Base-by-base conservation (phyloP, 1,140 invertebrate genomes). In the Drosophila micromelanica region DNA sequence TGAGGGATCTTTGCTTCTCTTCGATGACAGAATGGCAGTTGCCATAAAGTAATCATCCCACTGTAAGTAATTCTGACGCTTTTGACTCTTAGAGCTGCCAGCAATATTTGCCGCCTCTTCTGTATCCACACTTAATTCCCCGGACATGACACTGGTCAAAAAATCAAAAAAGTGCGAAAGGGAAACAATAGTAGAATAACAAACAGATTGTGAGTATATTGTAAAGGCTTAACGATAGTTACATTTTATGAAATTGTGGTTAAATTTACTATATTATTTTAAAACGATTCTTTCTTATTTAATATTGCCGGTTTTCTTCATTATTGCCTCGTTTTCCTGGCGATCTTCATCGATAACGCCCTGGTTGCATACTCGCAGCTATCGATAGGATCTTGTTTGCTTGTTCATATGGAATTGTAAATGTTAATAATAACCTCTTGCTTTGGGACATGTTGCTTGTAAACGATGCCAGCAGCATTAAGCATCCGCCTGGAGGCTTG, bases 11-110 rank as follows among this genome's bases (percentile, higher is more conserved):
- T 99, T 99, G 82, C 97, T 98, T 65, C 98, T 94, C 93, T 97
- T 95, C 2, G 98, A 96, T 5, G 90, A 87, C 86, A 98, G 96
- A 11, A 95, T 94, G 5, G 95, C 95, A 4, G 95, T 92, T 0
- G 96, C 95, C 98, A 99, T 99, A 87, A 99, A 99, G 93, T 98
- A 99, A 71, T 99, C 98, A 63, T 95, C 93, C 97, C 97, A 98
- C 5, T 72, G 20, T 11, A 91, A 54, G 23, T 91, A 91, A 43
- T 78, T 59, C 11, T 23, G 13, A 27, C 90, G 52, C 45, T 91
- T 90, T 6, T 43, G n/a, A n/a, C 11, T 43, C 4, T 30, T 37
- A 9, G 12, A 9, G 0, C 17, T 45, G n/a, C 23, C 42, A 0
- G 42, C 35, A 5, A 48, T 37, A n/a, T 27, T n/a, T 12, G 23